A percentile compares a stretch with the other conserved stretches of the same genome.
phyloP scores from a whole-genome alignment of 2,888 invertebrate genomes.

The Achlya flavicornis region DNA sequence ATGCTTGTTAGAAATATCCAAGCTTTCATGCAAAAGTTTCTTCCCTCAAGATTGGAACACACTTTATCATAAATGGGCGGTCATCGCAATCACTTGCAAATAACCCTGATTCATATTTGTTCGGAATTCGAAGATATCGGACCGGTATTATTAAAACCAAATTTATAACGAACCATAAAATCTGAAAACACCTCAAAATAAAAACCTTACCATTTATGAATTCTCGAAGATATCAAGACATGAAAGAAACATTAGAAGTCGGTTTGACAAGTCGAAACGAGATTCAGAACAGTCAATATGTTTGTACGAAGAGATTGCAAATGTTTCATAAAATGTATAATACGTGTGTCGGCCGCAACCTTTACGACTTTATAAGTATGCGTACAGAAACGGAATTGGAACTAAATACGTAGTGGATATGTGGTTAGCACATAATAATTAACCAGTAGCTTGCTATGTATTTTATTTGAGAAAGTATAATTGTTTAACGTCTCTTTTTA shows the following conservation, averaged over 20 bases:
- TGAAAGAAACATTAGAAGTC: not conserved
- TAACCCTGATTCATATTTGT: not conserved
- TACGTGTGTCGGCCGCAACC: not conserved
- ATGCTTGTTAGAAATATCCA: too few species aligned
- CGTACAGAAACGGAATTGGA: not conserved
- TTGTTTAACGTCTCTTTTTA: too few species aligned
- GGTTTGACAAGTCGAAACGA: not conserved
- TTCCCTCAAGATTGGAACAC: too few species aligned
- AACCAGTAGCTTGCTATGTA: not conserved
- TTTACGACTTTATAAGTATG: conserved; percentile 3
- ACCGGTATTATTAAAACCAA: not conserved
- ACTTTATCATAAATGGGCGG: too few species aligned
- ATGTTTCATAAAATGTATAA: not conserved
- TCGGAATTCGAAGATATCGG: not conserved
- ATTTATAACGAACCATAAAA: not conserved
- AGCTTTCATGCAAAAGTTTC: too few species aligned
- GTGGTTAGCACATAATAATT: not conserved
- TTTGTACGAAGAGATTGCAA: not conserved
- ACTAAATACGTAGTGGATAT: not conserved
- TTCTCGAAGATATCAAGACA: not conserved
- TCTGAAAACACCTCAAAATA: not conserved
- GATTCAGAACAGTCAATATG: not conserved
- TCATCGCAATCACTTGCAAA: not conserved
- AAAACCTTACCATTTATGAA: not conserved
- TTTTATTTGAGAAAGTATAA: too few species aligned